These are phyloP conservation scores for Arizona elegans DNA, from an alignment of 2,113 vertebrate genomes.

Conservation along the genomic window DNA sequence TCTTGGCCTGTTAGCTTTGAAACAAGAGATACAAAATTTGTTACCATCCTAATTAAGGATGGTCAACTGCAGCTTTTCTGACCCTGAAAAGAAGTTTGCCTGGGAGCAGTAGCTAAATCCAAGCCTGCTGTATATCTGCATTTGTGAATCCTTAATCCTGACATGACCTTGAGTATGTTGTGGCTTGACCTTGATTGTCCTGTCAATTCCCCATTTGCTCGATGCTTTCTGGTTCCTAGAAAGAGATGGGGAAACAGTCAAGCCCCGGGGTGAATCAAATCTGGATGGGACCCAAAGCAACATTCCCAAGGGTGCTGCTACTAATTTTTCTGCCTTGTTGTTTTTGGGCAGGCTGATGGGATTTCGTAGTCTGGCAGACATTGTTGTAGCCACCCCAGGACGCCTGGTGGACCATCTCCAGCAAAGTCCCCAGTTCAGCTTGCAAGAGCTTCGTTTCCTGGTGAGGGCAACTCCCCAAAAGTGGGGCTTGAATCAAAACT, in stretches of 20 bases:
- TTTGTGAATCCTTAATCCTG: not conserved
- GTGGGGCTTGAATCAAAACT: not conserved
- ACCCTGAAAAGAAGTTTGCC: not conserved
- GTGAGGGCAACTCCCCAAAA: constrained; percentile 65
- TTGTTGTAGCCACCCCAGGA: constrained; percentile 91
- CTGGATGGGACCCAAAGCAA: not conserved
- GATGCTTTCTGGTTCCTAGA: not conserved
- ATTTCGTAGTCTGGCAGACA: constrained; percentile 84
- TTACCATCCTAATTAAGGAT: not conserved
- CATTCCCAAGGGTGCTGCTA: not conserved
- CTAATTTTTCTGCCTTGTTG: not conserved
- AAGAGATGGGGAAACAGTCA: not conserved
- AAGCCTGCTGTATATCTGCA: not conserved
- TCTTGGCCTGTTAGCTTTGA: not conserved
- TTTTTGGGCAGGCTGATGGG: constrained; percentile 60
- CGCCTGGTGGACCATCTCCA: constrained; percentile 92
- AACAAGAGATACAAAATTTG: not conserved
- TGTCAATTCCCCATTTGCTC: not conserved
- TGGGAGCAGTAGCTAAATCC: not conserved
- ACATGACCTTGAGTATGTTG: not conserved
- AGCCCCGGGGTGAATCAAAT: not conserved
- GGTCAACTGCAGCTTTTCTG: not conserved
- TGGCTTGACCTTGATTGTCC: not conserved
- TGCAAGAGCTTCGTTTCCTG: constrained; percentile 87
- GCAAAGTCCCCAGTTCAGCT: constrained; percentile 80